A percentile compares a stretch with the other conserved stretches of the same genome.
These are phyloP conservation scores for Listronotus bonariensis DNA, from an alignment of 1,140 invertebrate genomes.

Conservation along the genomic window DNA sequence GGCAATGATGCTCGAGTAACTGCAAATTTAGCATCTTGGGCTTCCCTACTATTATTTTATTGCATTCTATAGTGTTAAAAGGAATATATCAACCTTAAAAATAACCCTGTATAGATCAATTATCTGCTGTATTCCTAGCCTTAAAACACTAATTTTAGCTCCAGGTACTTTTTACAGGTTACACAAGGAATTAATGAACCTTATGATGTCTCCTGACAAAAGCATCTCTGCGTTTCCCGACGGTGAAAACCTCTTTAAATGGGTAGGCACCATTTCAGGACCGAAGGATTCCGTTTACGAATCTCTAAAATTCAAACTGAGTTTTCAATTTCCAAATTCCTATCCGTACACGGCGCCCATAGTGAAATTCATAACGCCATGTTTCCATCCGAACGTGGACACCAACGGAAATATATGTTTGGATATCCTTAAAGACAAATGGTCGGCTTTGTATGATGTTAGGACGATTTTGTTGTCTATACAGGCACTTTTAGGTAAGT, in stretches of 20 bases:
- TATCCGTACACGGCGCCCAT: conserved; percentile 93
- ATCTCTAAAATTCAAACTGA: conserved; percentile 85
- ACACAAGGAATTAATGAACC: conserved; percentile 81
- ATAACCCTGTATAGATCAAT: too few species aligned
- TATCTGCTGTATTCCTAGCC: too few species aligned
- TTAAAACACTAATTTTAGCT: too few species aligned
- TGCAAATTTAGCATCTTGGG: too few species aligned
- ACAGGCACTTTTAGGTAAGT: conserved; percentile 76
- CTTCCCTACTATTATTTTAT: too few species aligned
- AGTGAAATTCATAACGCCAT: conserved; percentile 90
- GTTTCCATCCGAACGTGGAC: conserved; percentile 97
- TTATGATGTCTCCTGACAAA: conserved; percentile 87
- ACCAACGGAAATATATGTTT: conserved; percentile 88
- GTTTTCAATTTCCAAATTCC: conserved; percentile 88
- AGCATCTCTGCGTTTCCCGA: conserved; percentile 96
- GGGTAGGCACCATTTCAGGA: conserved; percentile 93
- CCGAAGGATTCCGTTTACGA: conserved; percentile 89
- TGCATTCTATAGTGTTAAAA: too few species aligned
- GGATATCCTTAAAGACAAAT: conserved; percentile 97
- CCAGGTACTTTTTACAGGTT: too few species aligned
- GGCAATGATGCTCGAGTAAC: too few species aligned
- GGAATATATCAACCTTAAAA: too few species aligned
- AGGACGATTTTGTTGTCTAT: conserved; percentile 92
- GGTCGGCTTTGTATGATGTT: conserved; percentile 95
- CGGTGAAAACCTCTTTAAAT: conserved; percentile 94